These are phyloP conservation scores for Dolichotis patagonum DNA, from an alignment of 2,113 vertebrate species.

Conservation along the genomic window DNA sequence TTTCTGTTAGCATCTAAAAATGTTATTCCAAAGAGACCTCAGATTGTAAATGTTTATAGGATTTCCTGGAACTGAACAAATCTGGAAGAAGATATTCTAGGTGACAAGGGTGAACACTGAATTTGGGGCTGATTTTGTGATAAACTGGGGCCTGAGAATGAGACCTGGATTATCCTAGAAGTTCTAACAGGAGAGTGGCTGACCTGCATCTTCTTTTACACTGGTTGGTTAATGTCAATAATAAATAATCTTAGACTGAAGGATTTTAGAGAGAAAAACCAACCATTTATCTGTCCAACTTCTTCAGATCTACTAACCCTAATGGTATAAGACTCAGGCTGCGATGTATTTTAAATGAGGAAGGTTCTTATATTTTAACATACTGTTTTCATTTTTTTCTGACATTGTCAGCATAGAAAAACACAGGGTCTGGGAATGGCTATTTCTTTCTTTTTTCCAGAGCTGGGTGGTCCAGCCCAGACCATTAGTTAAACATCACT, in stretches of 20 bases:
- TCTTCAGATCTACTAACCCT: neutral
- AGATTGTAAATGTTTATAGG: slow-evolving; percentile 57
- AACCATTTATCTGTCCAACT: neutral
- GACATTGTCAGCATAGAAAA: slow-evolving; percentile 42
- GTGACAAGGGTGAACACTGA: neutral
- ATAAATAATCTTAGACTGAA: neutral
- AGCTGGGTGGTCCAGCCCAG: slow-evolving; percentile 56
- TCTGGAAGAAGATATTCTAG: neutral
- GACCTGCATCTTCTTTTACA: neutral
- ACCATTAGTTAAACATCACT: slow-evolving; percentile 61
- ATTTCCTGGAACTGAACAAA: slow-evolving; percentile 50
- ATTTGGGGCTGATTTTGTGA: neutral
- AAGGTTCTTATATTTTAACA: slow-evolving; percentile 52
- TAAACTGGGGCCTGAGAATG: neutral
- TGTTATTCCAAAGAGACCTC: slow-evolving; percentile 45
- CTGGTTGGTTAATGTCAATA: neutral
- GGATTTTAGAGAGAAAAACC: neutral
- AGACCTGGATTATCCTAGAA: neutral
- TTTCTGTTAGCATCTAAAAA: slow-evolving; percentile 33
- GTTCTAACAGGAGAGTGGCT: neutral
- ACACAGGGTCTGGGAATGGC: slow-evolving; percentile 10
- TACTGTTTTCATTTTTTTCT: slow-evolving; percentile 49
- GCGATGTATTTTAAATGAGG: slow-evolving; percentile 52
- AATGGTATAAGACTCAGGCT: slow-evolving; percentile 43
- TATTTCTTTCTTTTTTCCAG: slow-evolving; percentile 66